These are phyloP conservation scores for Odontomyia ornata DNA, from an alignment of 2,888 invertebrate species.

Conservation along the genomic window DNA sequence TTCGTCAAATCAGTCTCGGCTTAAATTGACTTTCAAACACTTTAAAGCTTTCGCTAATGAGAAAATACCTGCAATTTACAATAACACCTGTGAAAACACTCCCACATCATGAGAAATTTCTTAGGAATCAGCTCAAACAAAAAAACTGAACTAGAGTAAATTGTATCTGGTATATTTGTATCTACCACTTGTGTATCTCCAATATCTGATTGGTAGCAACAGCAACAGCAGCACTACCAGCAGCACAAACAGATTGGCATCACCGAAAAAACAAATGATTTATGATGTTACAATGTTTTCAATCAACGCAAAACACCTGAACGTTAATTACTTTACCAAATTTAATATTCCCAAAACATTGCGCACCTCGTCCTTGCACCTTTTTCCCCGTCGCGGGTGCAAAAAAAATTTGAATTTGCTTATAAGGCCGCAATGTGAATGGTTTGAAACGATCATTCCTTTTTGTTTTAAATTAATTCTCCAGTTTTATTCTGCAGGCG, in stretches of 20 bases:
- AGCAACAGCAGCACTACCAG: neutral
- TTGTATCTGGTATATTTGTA: neutral
- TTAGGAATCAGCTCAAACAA: neutral
- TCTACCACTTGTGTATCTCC: neutral
- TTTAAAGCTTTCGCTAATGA: constrained; percentile 18
- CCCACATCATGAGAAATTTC: neutral
- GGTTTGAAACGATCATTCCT: neutral
- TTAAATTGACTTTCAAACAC: constrained; percentile 3
- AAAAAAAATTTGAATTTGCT: too few species aligned
- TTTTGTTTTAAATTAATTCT: neutral
- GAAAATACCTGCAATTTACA: constrained; percentile 33
- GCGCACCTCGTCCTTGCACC: neutral
- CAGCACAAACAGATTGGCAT: neutral
- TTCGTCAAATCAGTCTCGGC: neutral
- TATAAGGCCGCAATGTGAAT: too few species aligned
- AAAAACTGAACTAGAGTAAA: constrained; percentile 10
- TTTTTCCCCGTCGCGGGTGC: neutral
- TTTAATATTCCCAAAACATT: neutral
- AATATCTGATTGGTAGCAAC: neutral
- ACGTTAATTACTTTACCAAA: constrained; percentile 32
- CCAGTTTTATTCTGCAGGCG: neutral
- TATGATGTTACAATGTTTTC: constrained; percentile 33
- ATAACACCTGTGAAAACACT: constrained; percentile 19
- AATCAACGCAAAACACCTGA: constrained; percentile 43
- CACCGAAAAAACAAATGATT: constrained; percentile 34